phyloP scores from a whole-genome alignment of 2,888 invertebrate species.

The Rhyacophila evoluta region DNA sequence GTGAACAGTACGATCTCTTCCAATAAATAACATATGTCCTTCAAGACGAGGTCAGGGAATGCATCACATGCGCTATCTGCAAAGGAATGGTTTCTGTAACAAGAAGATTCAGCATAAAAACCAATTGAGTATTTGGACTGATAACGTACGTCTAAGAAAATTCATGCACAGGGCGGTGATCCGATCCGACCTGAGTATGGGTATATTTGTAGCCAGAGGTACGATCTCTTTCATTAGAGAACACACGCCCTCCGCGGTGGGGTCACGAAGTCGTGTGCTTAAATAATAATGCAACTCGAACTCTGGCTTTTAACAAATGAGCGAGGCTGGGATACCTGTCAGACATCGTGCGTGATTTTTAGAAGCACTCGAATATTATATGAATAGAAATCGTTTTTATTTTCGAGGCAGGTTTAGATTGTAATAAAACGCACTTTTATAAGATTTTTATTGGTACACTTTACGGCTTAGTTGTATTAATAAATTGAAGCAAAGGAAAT shows the following conservation, averaged over 20 bases:
- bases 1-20: no score
- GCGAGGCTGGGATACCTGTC: not conserved
- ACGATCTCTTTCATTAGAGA: constrained; percentile 15
- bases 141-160: not conserved
- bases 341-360: not conserved
- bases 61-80: no score
- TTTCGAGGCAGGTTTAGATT: not conserved
- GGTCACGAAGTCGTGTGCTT: constrained; percentile 20
- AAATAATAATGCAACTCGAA: constrained; percentile 2
- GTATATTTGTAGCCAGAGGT: not conserved
- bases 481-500: no score
- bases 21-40: no score
- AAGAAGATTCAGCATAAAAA: no score
- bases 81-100: no score
- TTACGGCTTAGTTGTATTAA: no score
- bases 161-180: not conserved
- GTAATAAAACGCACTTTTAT: not conserved
- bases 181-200: not conserved
- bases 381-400: not conserved
- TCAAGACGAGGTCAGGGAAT: no score
- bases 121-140: no score
- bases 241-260: constrained; percentile 3
- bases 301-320: constrained; percentile 13
- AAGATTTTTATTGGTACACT: no score
- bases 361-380: not conserved